A percentile compares a stretch with the other conserved stretches of the same genome.
phyloP scores from a whole-genome alignment of 1,140 invertebrate species.

The fruit fly (Drosophila melanogaster) region Release_6_plus_ISO1_MT NT_033777.3:25411001-25411500 shows the following conservation, averaged over 20 bases:
- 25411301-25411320: constrained; percentile 44
- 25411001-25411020: constrained; percentile 22
- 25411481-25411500: constrained; percentile 47
- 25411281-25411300: constrained; percentile 78
- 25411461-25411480: constrained; percentile 20
- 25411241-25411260: constrained; percentile 43
- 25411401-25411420: constrained; percentile 59
- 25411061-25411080: constrained; percentile 1
- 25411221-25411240: constrained; percentile 22
- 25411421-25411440: constrained; percentile 24
- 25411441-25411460: constrained; percentile 20
- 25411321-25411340: constrained; percentile 26
- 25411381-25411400: constrained; percentile 7
- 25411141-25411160: constrained; percentile 11
- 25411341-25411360: constrained; percentile 45
- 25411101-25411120: constrained; percentile 18
- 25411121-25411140: constrained; percentile 67
- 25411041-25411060: constrained; percentile 56
- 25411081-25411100: constrained; percentile 1
- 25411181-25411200: constrained; percentile 68
- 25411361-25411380: constrained; percentile 7
- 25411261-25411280: constrained; percentile 75
- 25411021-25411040: constrained; percentile 59
- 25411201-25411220: constrained; percentile 63
- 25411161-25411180: constrained; percentile 15